Evolutionary conservation across 2,113 vertebrate genomes (phyloP).

Genomic region (Microtus oregoni): DNA sequence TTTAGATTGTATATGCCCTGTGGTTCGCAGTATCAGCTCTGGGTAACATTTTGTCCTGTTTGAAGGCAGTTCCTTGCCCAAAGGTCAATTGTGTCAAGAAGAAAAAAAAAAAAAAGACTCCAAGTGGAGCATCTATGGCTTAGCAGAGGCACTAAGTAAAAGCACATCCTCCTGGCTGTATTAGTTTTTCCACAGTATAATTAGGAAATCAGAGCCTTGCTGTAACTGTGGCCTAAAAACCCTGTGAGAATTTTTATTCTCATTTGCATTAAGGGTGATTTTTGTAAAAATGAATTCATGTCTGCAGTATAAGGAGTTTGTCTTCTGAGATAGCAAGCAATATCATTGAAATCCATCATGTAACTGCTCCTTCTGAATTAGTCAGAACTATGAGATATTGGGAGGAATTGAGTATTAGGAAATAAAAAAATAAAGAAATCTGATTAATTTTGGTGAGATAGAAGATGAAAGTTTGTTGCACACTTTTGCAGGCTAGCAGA

Average conservation of each 20-base stretch:
- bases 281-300: slow-evolving; percentile 36
- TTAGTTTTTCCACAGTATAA: neutral
- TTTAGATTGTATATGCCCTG: slow-evolving; percentile 1
- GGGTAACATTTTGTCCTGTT: neutral
- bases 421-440: slow-evolving; percentile 10
- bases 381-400: slow-evolving; percentile 47
- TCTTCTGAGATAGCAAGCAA: neutral
- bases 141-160: slow-evolving; percentile 3
- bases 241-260: neutral
- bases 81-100: too few species aligned
- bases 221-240: slow-evolving; percentile 41
- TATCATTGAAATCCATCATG: neutral
- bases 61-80: neutral
- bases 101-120: too few species aligned
- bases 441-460: neutral
- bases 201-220: slow-evolving; percentile 34
- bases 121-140: neutral
- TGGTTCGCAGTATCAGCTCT: neutral
- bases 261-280: neutral
- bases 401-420: neutral
- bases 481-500: neutral
- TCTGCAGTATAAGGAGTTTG: neutral
- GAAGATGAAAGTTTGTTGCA: neutral
- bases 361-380: neutral
- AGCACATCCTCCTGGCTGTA: neutral